These are phyloP conservation scores for Leucoraja ocellata DNA, from an alignment of 2,797 vertebrate genomes.

Conservation along the genomic window DNA sequence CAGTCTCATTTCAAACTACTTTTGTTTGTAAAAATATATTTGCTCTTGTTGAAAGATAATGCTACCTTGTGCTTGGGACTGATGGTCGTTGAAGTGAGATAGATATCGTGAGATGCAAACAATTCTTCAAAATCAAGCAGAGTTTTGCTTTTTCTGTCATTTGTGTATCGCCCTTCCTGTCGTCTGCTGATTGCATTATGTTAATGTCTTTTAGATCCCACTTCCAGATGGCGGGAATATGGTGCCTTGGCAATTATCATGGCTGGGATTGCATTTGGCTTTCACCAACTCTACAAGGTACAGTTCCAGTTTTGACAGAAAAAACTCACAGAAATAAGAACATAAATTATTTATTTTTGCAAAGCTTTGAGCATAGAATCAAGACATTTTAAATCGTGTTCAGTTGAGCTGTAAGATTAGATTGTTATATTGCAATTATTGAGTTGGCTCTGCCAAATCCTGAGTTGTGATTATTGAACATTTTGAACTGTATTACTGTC, in stretches of 20 bases:
- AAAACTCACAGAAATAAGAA: not conserved
- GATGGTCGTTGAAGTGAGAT: not conserved
- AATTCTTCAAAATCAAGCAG: too few species aligned
- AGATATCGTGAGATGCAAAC: too few species aligned
- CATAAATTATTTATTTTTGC: not conserved
- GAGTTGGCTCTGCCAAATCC: not conserved
- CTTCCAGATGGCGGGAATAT: conserved; percentile 90
- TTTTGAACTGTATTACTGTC: not conserved
- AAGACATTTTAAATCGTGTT: not conserved
- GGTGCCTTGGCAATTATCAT: conserved; percentile 84
- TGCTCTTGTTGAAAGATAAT: not conserved
- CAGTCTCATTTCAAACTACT: not conserved
- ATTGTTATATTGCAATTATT: not conserved
- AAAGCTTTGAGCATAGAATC: not conserved
- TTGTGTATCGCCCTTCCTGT: not conserved
- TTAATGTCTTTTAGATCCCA: conserved; percentile 57
- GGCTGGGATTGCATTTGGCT: conserved; percentile 86
- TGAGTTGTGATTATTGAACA: not conserved
- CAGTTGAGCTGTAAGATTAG: not conserved
- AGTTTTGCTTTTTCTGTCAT: not conserved
- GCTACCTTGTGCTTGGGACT: not conserved
- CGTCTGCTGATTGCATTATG: conserved; percentile 33
- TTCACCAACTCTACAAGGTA: conserved; percentile 93
- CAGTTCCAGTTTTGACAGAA: conserved; percentile 31
- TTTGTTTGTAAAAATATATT: not conserved